Conservation (phyloP, 2,888 invertebrate species). For the Mongoloraphidia duomilia region DNA sequence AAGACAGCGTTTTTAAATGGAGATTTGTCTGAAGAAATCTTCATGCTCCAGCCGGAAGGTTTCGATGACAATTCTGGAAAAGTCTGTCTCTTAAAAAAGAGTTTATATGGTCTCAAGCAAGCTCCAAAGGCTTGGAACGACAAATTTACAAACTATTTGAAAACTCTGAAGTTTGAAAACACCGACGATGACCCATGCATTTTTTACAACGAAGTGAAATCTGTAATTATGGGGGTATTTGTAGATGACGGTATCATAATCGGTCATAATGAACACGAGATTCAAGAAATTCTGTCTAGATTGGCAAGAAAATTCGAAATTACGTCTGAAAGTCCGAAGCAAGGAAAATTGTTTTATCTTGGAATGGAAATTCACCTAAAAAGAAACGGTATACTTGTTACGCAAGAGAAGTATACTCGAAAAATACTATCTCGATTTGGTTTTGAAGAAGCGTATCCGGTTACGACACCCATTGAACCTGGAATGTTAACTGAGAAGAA, state of each 20-base stretch:
- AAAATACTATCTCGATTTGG: too few species aligned
- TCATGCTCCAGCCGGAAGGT: slow-evolving; percentile 5
- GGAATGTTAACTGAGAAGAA: slow-evolving; percentile 10
- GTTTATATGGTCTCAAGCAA: slow-evolving; percentile 7
- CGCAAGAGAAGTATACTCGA: not conserved
- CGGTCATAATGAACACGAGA: slow-evolving; percentile 2
- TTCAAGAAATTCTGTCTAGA: not conserved
- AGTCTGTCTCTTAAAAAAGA: slow-evolving; percentile 3
- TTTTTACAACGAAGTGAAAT: slow-evolving; percentile 14
- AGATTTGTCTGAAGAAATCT: slow-evolving; percentile 6
- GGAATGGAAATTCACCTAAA: slow-evolving; percentile 16
- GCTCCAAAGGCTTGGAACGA: slow-evolving; percentile 8
- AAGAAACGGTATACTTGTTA: slow-evolving; percentile 18
- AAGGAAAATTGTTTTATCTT: slow-evolving; percentile 11
- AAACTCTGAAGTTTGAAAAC: slow-evolving; percentile 10
- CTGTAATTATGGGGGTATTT: slow-evolving; percentile 10
- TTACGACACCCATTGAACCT: slow-evolving; percentile 12
- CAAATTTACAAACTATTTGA: slow-evolving; percentile 13
- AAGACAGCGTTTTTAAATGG: slow-evolving; percentile 12
- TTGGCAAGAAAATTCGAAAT: not conserved
- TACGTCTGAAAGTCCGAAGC: not conserved
- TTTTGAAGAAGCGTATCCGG: too few species aligned
- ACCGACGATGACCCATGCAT: slow-evolving; percentile 19
- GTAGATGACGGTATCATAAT: slow-evolving; percentile 17
- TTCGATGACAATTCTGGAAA: slow-evolving; percentile 5